phyloP scores from a whole-genome alignment of 2,797 vertebrate genomes.

The Enteromius paludinosus region DNA sequence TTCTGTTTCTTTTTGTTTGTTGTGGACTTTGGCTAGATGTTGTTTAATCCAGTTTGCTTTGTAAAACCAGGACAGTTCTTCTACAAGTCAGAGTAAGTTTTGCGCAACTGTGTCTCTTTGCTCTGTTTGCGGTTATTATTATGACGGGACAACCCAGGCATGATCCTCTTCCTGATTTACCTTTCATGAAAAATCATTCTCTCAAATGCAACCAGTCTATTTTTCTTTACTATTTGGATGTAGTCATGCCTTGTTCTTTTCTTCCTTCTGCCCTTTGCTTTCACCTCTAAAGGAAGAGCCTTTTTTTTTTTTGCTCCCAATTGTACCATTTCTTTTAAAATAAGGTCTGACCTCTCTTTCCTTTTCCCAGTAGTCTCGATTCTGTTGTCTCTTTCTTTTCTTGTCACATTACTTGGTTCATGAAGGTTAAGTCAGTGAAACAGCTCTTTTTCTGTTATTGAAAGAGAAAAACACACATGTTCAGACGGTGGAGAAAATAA shows the following conservation, averaged over 20 bases:
- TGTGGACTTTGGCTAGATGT: not conserved
- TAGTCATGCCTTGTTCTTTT: not conserved
- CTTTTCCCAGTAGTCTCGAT: slow-evolving; percentile 22
- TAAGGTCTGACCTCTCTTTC: slow-evolving; percentile 16
- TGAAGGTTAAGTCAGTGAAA: slow-evolving; percentile 76
- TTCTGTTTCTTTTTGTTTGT: not conserved
- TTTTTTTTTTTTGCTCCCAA: slow-evolving; percentile 1
- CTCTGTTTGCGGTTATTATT: slow-evolving; percentile 21
- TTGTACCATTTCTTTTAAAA: slow-evolving; percentile 30
- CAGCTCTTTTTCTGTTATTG: slow-evolving; percentile 38
- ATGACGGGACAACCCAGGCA: slow-evolving; percentile 25
- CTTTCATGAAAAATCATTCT: slow-evolving; percentile 27
- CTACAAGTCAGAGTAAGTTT: slow-evolving; percentile 12
- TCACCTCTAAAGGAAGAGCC: not conserved
- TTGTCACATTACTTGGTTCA: slow-evolving; percentile 63
- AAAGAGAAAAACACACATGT: not conserved
- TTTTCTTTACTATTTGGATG: slow-evolving; percentile 15
- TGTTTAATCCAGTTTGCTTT: slow-evolving; percentile 12
- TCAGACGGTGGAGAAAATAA: slow-evolving; percentile 1
- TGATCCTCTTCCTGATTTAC: slow-evolving; percentile 29
- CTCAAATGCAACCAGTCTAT: slow-evolving; percentile 26
- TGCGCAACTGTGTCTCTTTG: slow-evolving; percentile 28
- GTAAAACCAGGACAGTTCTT: slow-evolving; percentile 22
- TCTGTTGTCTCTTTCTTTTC: slow-evolving; percentile 34
- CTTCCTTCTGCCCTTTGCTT: not conserved